Evolutionary conservation across 2,888 invertebrate species (phyloP).

Genomic region (Chymomyza caudatula): DNA sequence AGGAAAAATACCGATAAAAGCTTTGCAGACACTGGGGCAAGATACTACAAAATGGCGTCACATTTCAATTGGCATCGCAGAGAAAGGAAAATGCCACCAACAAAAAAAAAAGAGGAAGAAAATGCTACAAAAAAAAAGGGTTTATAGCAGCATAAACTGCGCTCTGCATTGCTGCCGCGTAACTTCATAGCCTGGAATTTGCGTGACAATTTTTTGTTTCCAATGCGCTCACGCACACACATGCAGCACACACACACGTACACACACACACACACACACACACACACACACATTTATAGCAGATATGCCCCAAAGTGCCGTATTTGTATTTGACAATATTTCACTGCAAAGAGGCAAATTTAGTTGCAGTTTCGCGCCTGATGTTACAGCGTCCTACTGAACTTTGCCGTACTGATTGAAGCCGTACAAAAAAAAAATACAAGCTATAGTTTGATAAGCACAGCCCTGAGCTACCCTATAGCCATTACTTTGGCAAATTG

Average conservation of each 20-base stretch:
- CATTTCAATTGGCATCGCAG: conserved; percentile 53
- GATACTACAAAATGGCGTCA: conserved; percentile 52
- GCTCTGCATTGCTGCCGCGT: conserved; percentile 14
- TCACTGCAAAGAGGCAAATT: conserved; percentile 60
- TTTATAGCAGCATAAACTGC: conserved; percentile 31
- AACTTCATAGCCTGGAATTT: neutral
- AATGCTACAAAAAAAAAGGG: neutral
- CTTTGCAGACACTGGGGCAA: conserved; percentile 18
- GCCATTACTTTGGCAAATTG: too few relatives aligned
- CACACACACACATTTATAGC: neutral
- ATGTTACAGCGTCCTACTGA: conserved; percentile 57
- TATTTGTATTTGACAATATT: conserved; percentile 66
- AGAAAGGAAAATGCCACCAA: neutral
- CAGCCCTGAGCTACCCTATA: too few relatives aligned
- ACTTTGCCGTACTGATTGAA: conserved; percentile 62
- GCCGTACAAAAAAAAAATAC: conserved; percentile 9
- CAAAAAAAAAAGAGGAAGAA: neutral
- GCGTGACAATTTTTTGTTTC: conserved; percentile 5
- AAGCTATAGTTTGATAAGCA: too few relatives aligned
- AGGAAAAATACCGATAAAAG: conserved; percentile 1
- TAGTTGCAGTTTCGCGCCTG: conserved; percentile 57
- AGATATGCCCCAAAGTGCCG: conserved; percentile 11
- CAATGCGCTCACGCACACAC: conserved; percentile 15
- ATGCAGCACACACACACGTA: neutral
- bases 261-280: neutral